Evolutionary conservation across 2,113 vertebrate genomes (phyloP), one percentile per base, ranked within the genome.

Genomic region (Caretta caretta): DNA sequence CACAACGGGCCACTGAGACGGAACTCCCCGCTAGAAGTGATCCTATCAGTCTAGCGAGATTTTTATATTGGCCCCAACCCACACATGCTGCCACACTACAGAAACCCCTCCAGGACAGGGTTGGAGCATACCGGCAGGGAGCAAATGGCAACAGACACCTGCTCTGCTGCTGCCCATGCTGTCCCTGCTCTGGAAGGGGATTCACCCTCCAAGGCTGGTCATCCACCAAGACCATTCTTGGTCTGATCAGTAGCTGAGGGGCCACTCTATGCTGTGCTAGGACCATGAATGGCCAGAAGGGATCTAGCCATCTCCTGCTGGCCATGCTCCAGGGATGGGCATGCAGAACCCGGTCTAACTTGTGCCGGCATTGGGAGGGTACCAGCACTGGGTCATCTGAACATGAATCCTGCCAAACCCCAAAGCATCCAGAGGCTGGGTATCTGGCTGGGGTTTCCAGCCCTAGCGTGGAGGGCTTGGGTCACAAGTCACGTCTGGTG

Each of bases 401-500:
- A 56, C 35, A 42, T n/a, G 6, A 49, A 25, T 17, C n/a, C n/a
- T 10, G n/a, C 19, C 3, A 9, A n/a, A 75, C 42, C 72, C 38
- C 75, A 14, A 29, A 25, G 24, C 75, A 16, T 42, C 46, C 22
- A 78, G 75, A 48, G 75, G 31, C 19, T 83, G 10, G 25, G 50
- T 11, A n/a, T 20, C 49, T 51, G 35, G 81, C 54, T 54, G 49
- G 54, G 53, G 16, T 51, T 49, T 24, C 31, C 65, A 25, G 9
- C 22, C 31, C 62, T 38, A 48, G 16, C 27, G 9, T 46, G 6
- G 5, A 31, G 14, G 48, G 24, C 2, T 59, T 7, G 17, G n/a
- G 42, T 5, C 22, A n/a, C 27, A n/a, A 35, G 84, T n/a, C 57
- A 29, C 19, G 0, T 38, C 25, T 14, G 0, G 48, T 24, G 17